Conservation (phyloP, 2,888 invertebrate species). For the Athalia rosae region DNA sequence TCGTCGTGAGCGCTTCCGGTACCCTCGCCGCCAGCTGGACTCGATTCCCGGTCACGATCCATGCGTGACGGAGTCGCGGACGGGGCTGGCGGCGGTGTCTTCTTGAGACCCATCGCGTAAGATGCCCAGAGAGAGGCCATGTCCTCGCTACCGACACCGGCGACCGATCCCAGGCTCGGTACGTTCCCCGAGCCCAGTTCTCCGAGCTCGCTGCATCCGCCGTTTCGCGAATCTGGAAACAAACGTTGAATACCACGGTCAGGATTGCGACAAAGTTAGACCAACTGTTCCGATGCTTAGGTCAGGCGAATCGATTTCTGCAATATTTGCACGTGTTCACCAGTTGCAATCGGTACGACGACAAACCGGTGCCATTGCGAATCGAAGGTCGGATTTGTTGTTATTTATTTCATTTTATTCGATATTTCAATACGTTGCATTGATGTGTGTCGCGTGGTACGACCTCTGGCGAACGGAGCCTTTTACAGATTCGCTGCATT, state of each 20-base stretch:
- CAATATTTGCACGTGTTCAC: too few species aligned
- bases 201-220: conserved; percentile 65
- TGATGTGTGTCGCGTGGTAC: too few species aligned
- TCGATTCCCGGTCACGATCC: conserved; percentile 79
- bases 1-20: conserved; percentile 87
- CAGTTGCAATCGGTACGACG: too few species aligned
- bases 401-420: too few species aligned
- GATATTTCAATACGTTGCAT: too few species aligned
- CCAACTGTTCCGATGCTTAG: neutral
- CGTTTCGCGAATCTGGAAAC: conserved; percentile 70
- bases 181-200: conserved; percentile 70
- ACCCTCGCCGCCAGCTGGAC: conserved; percentile 78
- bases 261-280: neutral
- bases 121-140: conserved; percentile 92
- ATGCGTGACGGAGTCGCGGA: conserved; percentile 70
- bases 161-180: conserved; percentile 74
- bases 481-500: too few species aligned
- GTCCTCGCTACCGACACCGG: conserved; percentile 79
- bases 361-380: too few species aligned
- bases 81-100: conserved; percentile 70
- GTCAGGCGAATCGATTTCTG: neutral
- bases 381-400: too few species aligned
- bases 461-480: too few species aligned
- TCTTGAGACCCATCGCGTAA: conserved; percentile 85
- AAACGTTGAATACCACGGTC: conserved; percentile 7